A percentile compares a stretch with the other conserved stretches of the same genome.
These are phyloP conservation scores for Ormia ochracea DNA, from an alignment of 2,888 invertebrate species.

Conservation along the genomic window DNA sequence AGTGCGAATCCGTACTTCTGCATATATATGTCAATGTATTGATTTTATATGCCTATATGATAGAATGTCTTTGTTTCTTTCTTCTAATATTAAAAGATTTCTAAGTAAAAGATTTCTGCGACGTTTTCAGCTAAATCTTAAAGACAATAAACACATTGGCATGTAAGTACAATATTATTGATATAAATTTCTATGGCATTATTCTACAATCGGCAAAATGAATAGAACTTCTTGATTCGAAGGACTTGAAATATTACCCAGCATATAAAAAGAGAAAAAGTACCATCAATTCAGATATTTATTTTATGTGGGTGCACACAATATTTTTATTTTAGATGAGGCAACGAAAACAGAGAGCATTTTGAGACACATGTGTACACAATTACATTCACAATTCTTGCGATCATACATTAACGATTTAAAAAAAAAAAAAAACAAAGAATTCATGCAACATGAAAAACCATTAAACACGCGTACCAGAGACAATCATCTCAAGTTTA, in stretches of 20 bases:
- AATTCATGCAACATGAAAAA: constrained; percentile 42
- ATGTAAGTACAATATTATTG: background rate
- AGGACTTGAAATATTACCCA: constrained; percentile 1
- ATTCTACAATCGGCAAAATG: constrained; percentile 16
- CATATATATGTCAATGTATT: too few species aligned
- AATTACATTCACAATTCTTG: background rate
- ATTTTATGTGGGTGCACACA: constrained; percentile 47
- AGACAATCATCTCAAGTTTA: constrained; percentile 63
- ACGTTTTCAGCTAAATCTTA: too few species aligned
- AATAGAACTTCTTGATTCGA: background rate
- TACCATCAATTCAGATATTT: constrained; percentile 31
- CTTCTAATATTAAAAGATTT: too few species aligned
- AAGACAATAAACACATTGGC: too few species aligned
- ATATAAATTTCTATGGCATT: constrained; percentile 17
- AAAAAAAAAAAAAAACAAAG: constrained; percentile 5
- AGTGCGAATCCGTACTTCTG: too few species aligned
- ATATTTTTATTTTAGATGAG: background rate
- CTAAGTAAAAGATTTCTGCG: too few species aligned
- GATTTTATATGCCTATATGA: too few species aligned
- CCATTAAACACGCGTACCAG: constrained; percentile 49
- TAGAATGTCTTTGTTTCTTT: too few species aligned
- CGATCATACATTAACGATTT: background rate
- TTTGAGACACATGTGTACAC: too few species aligned
- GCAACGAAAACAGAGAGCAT: background rate
- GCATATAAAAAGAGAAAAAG: background rate